These are phyloP conservation scores for Ectropis crepuscularia DNA, from an alignment of 2,888 invertebrate genomes.

Conservation along the genomic window DNA sequence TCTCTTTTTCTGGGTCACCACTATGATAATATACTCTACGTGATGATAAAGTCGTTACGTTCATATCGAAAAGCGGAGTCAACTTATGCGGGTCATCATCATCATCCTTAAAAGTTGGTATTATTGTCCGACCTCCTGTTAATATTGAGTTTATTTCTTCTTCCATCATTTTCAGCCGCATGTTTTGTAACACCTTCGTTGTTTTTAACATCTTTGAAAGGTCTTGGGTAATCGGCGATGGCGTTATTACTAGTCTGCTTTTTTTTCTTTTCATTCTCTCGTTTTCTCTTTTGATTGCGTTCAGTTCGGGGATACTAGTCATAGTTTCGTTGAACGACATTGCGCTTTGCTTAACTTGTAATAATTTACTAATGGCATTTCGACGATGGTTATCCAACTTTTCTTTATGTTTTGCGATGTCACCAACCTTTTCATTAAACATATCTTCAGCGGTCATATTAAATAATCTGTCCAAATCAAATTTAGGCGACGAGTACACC, in stretches of 20 bases:
- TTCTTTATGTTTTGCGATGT: too few relatives aligned
- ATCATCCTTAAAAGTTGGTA: slow-evolving; percentile 2
- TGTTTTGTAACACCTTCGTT: neutral
- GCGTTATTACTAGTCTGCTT: neutral
- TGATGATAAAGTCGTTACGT: neutral
- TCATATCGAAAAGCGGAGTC: slow-evolving; percentile 2
- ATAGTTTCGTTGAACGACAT: too few relatives aligned
- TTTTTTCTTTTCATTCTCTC: neutral
- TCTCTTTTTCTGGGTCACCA: neutral
- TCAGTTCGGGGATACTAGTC: too few relatives aligned
- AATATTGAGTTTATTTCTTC: neutral
- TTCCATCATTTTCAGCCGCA: neutral
- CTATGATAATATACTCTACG: slow-evolving; percentile 3
- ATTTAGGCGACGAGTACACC: too few relatives aligned
- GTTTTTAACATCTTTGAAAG: neutral
- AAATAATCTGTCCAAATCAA: too few relatives aligned
- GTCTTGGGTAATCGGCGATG: neutral
- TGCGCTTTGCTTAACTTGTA: too few relatives aligned
- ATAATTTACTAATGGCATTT: too few relatives aligned
- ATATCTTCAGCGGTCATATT: too few relatives aligned
- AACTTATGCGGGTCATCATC: slow-evolving; percentile 3
- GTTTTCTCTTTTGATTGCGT: too few relatives aligned
- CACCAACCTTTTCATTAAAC: too few relatives aligned
- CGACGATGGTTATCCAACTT: too few relatives aligned
- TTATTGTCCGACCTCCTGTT: neutral